Evolutionary conservation across 2,888 invertebrate species (phyloP), one percentile per base, ranked within the genome.

Genomic region (Anoplius nigerrimus): DNA sequence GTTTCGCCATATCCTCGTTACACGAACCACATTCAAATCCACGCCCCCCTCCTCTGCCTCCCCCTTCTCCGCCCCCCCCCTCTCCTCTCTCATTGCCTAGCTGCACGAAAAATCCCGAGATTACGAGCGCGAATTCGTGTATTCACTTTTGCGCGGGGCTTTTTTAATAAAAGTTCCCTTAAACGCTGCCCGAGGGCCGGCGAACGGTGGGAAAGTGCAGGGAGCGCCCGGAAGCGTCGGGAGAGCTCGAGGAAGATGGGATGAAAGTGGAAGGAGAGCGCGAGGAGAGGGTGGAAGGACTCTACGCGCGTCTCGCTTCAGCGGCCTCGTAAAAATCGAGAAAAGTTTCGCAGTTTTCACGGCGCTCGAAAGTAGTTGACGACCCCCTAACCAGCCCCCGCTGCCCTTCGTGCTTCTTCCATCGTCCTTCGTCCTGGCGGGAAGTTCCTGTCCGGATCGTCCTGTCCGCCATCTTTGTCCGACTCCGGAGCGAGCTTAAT

Each of bases 161-260:
- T 18, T 75, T 79, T 80, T 77, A 80, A 82, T 79, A 80, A 79
- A 80, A 81, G 77, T 81, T 80, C 54, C n/a, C 67, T 71, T 72
- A 72, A 79, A 78, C 74, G 74, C 63, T 70, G 45, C 68, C 63
- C 21, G 13, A 45, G 42, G 51, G 34, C 18, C 51, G 54, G 48
- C 55, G 72, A 71, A 57, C 65, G 61, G 45, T 62, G 42, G 27
- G 52, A n/a, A 22, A 69, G 62, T 24, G 59, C n/a, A 16, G 8
- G 2, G 16, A 42, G 42, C 13, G 42, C 42, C 8, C 6, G 42
- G 42, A 6, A 8, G 42, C 8, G 8, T 42, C 42, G 42, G 6
- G 42, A 42, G 42, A 42, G 46, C 67, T 61, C 24, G 11, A 48
- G 43, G 46, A 18, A 15, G 53, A n/a, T n/a, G n/a, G n/a, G n/a